These are phyloP conservation scores for Pycnonotus jocosus DNA, from an alignment of 2,113 vertebrate genomes.

Conservation along the genomic window DNA sequence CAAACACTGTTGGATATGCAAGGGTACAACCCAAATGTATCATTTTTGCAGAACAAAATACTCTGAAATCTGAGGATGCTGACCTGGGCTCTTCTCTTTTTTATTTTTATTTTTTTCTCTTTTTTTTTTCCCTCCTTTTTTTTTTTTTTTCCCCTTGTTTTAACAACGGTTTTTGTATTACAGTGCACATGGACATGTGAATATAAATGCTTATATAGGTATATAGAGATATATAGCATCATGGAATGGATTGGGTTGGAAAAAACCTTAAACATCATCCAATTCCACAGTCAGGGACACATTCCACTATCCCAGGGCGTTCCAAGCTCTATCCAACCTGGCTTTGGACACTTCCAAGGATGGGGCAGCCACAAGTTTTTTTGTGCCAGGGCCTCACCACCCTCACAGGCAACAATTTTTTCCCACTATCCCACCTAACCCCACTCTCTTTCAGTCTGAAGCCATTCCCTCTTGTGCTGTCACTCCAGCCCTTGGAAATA, in stretches of 20 bases:
- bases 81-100: not conserved
- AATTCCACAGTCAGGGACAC: not conserved
- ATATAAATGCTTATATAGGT: too few relatives aligned
- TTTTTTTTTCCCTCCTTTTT: too few relatives aligned
- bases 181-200: fast-evolving
- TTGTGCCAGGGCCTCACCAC: not conserved
- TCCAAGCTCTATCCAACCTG: not conserved
- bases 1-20: not conserved
- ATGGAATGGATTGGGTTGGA: not conserved
- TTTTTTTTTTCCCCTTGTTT: not conserved
- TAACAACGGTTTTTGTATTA: fast-evolving
- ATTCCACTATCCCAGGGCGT: not conserved
- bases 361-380: not conserved
- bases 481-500: not conserved
- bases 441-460: not conserved
- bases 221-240: not conserved
- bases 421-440: not conserved
- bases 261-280: not conserved
- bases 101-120: too few relatives aligned
- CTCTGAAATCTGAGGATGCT: not conserved
- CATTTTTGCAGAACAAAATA: not conserved
- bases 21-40: not conserved
- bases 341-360: not conserved
- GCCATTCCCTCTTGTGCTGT: not conserved
- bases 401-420: not conserved